phyloP scores from a whole-genome alignment of 1,140 invertebrate genomes.

The Calliphora vicina region DNA sequence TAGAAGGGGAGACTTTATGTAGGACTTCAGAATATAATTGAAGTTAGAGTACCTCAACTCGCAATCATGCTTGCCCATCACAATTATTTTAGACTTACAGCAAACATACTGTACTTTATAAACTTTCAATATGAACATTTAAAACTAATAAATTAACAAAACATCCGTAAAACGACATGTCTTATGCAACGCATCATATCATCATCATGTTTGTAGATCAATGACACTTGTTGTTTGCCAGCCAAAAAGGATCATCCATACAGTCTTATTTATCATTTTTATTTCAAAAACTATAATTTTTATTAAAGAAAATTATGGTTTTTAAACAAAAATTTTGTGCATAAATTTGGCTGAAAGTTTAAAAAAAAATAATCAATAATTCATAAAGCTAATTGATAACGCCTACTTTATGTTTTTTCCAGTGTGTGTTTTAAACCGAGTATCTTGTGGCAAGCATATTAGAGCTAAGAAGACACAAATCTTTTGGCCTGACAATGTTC shows the following conservation, averaged over 20 bases:
- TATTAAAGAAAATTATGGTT: constrained; percentile 26
- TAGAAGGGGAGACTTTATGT: too few species aligned
- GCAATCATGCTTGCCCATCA: too few species aligned
- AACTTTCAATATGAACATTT: too few species aligned
- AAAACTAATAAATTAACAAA: too few species aligned
- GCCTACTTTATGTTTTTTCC: constrained; percentile 20
- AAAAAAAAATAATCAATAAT: constrained; percentile 32
- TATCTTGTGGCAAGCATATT: neutral
- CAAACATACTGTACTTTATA: too few species aligned
- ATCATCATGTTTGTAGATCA: neutral
- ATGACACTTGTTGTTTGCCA: neutral
- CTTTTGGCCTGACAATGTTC: constrained; percentile 10
- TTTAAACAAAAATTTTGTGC: constrained; percentile 18
- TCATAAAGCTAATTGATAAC: constrained; percentile 34
- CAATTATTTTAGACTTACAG: too few species aligned
- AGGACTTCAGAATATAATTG: too few species aligned
- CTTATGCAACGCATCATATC: too few species aligned
- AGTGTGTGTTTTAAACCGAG: neutral
- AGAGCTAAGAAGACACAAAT: neutral
- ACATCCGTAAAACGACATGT: too few species aligned
- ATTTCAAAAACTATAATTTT: neutral
- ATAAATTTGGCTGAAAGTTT: neutral
- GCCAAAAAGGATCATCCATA: neutral
- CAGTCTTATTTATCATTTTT: neutral
- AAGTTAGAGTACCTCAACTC: too few species aligned